Evolutionary conservation across 2,797 vertebrate species (phyloP).

Genomic region (Acropternis orthonyx): DNA sequence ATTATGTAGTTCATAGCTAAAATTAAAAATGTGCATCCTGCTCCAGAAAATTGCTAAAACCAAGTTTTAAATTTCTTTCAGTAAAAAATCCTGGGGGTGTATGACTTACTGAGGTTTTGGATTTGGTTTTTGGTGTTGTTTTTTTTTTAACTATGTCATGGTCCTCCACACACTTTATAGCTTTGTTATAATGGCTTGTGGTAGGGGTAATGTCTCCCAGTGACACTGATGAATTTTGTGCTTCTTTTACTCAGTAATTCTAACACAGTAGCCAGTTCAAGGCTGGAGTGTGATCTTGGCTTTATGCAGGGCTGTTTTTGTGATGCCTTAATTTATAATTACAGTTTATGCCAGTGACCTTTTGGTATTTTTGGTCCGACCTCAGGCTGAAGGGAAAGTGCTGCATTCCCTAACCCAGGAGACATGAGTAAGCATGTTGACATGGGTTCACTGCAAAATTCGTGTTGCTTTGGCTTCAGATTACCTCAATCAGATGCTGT

Average conservation of each 20-base stretch:
- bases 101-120: not conserved
- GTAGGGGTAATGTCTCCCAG: not conserved
- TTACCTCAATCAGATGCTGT: not conserved
- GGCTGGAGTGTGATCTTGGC: not conserved
- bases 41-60: not conserved
- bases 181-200: not conserved
- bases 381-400: slow-evolving; percentile 38
- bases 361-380: slow-evolving; percentile 17
- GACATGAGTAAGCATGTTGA: slow-evolving; percentile 5
- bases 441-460: not conserved
- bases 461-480: not conserved
- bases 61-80: not conserved
- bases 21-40: not conserved
- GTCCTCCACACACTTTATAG: not conserved
- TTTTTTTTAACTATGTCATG: not conserved
- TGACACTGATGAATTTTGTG: not conserved
- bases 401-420: not conserved
- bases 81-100: not conserved
- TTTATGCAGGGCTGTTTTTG: not conserved
- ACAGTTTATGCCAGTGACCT: not conserved
- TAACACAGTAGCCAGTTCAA: not conserved
- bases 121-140: not conserved
- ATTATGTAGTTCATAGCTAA: not conserved
- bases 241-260: not conserved
- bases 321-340: slow-evolving; percentile 19